phyloP scores from a whole-genome alignment of 37 sponge, comb jelly and placozoan species.

The Chondrilla cf. caribensis region DNA sequence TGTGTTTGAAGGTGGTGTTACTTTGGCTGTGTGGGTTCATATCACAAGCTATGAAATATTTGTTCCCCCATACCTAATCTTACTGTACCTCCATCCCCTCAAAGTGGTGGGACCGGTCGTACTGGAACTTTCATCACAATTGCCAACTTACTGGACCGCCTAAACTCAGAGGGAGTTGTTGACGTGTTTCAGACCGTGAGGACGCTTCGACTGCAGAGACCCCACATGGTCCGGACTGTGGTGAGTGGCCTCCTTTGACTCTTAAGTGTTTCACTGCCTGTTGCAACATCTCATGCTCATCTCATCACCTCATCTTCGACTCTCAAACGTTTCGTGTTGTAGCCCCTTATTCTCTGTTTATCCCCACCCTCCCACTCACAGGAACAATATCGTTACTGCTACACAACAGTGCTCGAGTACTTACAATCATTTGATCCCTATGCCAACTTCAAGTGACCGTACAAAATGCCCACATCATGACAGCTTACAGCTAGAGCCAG shows the following conservation, averaged over 20 bases:
- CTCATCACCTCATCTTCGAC: too few relatives aligned
- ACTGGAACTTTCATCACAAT: slow-evolving; percentile 85
- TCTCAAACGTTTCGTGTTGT: too few relatives aligned
- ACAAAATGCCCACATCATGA: too few relatives aligned
- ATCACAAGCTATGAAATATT: not conserved
- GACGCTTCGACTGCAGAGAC: slow-evolving; percentile 70
- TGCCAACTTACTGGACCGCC: slow-evolving; percentile 75
- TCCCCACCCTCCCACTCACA: not conserved
- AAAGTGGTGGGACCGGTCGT: slow-evolving; percentile 83
- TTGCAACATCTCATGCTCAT: too few relatives aligned
- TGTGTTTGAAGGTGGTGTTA: not conserved
- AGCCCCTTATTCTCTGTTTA: too few relatives aligned
- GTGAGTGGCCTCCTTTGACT: slow-evolving; percentile 61
- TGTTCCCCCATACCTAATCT: not conserved
- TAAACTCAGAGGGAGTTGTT: slow-evolving; percentile 85
- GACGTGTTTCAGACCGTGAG: slow-evolving; percentile 92
- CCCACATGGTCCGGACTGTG: slow-evolving; percentile 81
- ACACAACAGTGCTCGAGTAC: slow-evolving; percentile 32
- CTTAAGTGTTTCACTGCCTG: not conserved
- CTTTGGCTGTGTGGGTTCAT: not conserved
- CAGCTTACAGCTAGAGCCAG: too few relatives aligned
- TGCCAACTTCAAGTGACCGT: slow-evolving; percentile 33
- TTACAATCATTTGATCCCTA: slow-evolving; percentile 41
- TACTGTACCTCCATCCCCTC: too few relatives aligned
- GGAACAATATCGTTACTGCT: slow-evolving; percentile 33